phyloP scores from a whole-genome alignment of 2,113 vertebrate species.

The Harpagus bidentatus region DNA sequence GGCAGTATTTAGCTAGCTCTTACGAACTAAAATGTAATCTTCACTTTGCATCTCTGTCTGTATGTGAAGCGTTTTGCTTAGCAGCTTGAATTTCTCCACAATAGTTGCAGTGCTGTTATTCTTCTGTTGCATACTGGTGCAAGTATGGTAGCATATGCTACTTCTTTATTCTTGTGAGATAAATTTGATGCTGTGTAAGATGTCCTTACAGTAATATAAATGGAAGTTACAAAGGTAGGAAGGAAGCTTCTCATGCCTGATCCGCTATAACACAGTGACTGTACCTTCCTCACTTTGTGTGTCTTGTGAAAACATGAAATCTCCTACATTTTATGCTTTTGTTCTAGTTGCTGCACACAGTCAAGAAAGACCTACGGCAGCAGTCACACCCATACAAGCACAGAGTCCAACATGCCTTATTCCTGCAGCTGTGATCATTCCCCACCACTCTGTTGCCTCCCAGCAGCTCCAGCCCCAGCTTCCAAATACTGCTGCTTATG shows the following conservation, averaged over 20 bases:
- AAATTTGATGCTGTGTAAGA: not conserved
- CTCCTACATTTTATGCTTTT: not conserved
- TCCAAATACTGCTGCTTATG: conserved; percentile 60
- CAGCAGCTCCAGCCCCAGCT: conserved; percentile 61
- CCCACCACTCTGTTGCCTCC: conserved; percentile 69
- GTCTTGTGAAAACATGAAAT: not conserved
- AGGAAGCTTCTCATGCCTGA: not conserved
- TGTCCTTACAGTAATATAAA: not conserved
- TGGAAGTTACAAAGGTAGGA: not conserved
- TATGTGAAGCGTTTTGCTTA: not conserved
- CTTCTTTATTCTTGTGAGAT: not conserved
- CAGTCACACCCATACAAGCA: conserved; percentile 89
- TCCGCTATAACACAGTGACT: not conserved
- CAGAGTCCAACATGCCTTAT: conserved; percentile 77
- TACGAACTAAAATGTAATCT: not conserved
- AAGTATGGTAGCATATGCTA: not conserved
- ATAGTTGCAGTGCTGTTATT: not conserved
- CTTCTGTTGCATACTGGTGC: not conserved
- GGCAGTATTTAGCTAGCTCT: not conserved
- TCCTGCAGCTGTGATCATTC: conserved; percentile 73
- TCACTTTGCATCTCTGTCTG: not conserved
- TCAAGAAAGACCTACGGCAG: conserved; percentile 91
- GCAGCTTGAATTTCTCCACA: not conserved
- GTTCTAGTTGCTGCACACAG: conserved; percentile 81
- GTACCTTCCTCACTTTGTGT: not conserved